Conservation (phyloP, 1,140 invertebrate genomes). For the Zeugodacus cucurbitae region DNA sequence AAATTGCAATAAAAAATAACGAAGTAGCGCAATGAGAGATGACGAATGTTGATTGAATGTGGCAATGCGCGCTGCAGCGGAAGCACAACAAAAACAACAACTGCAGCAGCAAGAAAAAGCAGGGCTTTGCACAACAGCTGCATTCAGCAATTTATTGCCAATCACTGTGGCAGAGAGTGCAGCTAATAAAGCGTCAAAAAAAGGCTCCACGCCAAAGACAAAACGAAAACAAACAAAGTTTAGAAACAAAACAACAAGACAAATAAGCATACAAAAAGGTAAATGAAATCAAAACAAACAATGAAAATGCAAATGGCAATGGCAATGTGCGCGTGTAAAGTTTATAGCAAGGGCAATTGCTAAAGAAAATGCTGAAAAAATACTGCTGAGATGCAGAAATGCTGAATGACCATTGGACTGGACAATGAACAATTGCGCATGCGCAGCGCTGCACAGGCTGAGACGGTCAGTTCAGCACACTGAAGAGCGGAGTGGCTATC, state of each 20-base stretch:
- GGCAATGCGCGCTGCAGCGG: not conserved
- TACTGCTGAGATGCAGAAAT: not conserved
- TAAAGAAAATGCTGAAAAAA: not conserved
- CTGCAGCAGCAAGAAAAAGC: not conserved
- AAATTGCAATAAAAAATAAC: constrained; percentile 18
- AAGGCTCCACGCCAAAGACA: not conserved
- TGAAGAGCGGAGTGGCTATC: not conserved
- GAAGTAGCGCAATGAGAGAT: not conserved
- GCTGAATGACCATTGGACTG: constrained; percentile 26
- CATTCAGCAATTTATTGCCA: constrained; percentile 17
- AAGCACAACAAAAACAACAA: not conserved
- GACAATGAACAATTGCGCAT: constrained; percentile 20
- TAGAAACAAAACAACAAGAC: not conserved
- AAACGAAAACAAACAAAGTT: not conserved
- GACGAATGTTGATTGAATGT: not conserved
- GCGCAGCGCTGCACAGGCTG: no score
- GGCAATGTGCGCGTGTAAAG: not conserved
- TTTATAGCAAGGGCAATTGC: not conserved
- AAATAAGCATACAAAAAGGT: not conserved
- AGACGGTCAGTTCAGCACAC: not conserved
- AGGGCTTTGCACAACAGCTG: not conserved
- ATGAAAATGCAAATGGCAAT: constrained; percentile 25
- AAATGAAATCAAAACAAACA: constrained; percentile 31
- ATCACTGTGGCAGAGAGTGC: not conserved
- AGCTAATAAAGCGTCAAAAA: constrained; percentile 12